Conservation (phyloP, 2,888 invertebrate species). For the Papilio demoleus region DNA sequence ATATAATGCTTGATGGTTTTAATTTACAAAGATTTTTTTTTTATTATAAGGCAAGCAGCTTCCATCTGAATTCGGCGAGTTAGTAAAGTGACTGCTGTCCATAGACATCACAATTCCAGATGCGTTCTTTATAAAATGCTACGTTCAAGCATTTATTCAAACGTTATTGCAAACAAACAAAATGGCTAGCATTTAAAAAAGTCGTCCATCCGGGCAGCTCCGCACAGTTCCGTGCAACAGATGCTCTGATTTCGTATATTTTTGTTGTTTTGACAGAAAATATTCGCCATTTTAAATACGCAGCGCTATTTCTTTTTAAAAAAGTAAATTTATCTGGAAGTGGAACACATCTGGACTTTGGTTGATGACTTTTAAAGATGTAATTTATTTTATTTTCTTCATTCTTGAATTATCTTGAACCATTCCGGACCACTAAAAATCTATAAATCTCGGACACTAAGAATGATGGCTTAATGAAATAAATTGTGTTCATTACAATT, state of each 20-base stretch:
- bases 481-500: too few species aligned
- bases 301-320: conserved; percentile 5
- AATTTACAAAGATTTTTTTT: too few species aligned
- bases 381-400: background rate
- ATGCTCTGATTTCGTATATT: conserved; percentile 29
- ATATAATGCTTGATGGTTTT: background rate
- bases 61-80: too few species aligned
- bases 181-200: conserved; percentile 33
- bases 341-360: conserved; percentile 4
- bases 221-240: conserved; percentile 32
- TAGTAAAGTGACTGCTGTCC: too few species aligned
- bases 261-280: conserved; percentile 25
- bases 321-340: conserved; percentile 1
- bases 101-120: too few species aligned
- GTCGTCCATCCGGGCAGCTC: conserved; percentile 27
- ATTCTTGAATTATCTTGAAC: too few species aligned
- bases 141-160: conserved; percentile 30
- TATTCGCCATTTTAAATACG: conserved; percentile 16
- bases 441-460: too few species aligned
- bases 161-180: conserved; percentile 34
- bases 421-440: too few species aligned
- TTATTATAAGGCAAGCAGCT: too few species aligned
- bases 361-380: background rate
- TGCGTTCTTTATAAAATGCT: conserved; percentile 1
- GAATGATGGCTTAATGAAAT: too few species aligned